A percentile compares a stretch with the other conserved stretches of the same genome.
These are phyloP conservation scores for Tapirus terrestris DNA, from an alignment of 2,113 vertebrate genomes.

Conservation along the genomic window DNA sequence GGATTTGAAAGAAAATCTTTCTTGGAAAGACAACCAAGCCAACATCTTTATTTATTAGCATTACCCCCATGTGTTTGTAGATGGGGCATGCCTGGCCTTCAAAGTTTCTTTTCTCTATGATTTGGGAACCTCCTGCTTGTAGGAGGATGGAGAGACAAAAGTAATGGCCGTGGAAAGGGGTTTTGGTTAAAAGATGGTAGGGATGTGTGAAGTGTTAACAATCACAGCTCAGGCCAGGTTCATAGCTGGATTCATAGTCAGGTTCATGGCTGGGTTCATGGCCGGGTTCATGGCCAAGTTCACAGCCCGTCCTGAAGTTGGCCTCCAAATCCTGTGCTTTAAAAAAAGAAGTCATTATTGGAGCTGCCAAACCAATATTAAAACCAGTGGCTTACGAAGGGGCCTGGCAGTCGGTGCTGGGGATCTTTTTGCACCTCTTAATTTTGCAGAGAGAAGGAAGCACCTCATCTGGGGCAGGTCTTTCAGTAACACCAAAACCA, in stretches of 20 bases:
- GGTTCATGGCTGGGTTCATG: constrained; percentile 58
- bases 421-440: constrained; percentile 82
- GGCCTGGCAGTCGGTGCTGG: constrained; percentile 71
- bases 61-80: neutral
- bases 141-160: neutral
- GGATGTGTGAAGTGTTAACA: neutral
- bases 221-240: neutral
- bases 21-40: neutral
- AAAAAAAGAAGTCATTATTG: constrained; percentile 75
- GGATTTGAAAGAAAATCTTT: neutral
- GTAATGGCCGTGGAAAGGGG: neutral
- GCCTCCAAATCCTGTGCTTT: constrained; percentile 71
- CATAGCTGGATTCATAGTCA: constrained; percentile 31
- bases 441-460: constrained; percentile 76
- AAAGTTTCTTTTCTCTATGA: neutral
- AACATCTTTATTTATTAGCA: neutral
- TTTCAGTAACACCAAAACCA: neutral
- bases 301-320: constrained; percentile 66
- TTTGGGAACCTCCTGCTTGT: neutral
- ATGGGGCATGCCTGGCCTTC: fast-evolving
- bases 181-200: neutral
- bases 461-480: neutral
- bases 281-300: constrained; percentile 60
- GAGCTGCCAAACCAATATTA: constrained; percentile 82
- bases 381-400: constrained; percentile 80